Conservation (phyloP, 2,797 vertebrate genomes). For the Myiotriccus ornatus region DNA sequence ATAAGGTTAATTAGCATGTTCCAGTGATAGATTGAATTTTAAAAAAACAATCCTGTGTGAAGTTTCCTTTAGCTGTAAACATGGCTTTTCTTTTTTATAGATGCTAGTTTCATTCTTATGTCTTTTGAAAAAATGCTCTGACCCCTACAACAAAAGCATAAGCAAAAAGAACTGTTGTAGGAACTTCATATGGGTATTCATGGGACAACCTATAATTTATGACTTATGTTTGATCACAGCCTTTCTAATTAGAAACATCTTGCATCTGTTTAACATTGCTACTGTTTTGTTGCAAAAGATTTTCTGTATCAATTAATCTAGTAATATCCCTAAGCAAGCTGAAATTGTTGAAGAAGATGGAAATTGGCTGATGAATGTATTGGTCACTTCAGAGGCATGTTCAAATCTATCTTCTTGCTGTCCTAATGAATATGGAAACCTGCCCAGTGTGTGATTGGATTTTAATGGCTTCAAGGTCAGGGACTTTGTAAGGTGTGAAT, state of each 20-base stretch:
- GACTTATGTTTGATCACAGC: conserved; percentile 43
- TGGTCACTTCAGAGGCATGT: conserved; percentile 74
- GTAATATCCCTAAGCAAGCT: conserved; percentile 68
- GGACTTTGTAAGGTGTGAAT: conserved; percentile 66
- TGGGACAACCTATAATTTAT: conserved; percentile 28
- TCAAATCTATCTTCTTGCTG: conserved; percentile 74
- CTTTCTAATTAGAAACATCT: conserved; percentile 59
- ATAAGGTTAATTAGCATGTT: background rate
- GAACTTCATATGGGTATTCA: conserved; percentile 19
- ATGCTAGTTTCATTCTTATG: background rate
- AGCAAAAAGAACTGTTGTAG: background rate
- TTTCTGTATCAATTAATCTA: conserved; percentile 72
- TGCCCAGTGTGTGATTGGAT: conserved; percentile 71
- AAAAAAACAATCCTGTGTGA: background rate
- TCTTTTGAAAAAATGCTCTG: background rate
- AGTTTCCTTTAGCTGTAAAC: background rate
- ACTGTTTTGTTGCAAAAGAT: conserved; percentile 52
- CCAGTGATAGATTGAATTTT: background rate
- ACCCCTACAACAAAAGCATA: background rate
- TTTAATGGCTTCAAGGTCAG: conserved; percentile 76
- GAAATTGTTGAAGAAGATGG: conserved; percentile 71
- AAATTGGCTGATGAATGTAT: conserved; percentile 75
- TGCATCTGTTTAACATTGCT: conserved; percentile 52
- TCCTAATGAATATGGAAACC: conserved; percentile 75
- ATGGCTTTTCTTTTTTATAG: background rate